These are phyloP conservation scores for Agrochola lota DNA, from an alignment of 2,888 invertebrate species.

Conservation along the genomic window DNA sequence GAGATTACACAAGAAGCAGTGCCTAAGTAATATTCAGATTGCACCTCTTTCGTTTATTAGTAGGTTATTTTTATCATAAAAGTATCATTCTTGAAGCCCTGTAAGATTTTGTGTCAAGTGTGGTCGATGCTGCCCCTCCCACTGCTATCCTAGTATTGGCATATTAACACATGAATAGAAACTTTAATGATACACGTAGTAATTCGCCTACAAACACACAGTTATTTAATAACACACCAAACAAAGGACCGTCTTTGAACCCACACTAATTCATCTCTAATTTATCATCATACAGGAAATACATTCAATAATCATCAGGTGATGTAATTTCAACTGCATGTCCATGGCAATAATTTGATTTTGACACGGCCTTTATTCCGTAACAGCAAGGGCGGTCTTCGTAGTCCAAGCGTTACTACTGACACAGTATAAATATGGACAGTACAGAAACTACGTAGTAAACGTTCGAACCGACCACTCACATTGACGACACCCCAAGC, in stretches of 20 bases:
- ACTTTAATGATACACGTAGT: not conserved
- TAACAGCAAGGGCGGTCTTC: too few relatives aligned
- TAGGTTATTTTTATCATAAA: not conserved
- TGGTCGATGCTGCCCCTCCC: not conserved
- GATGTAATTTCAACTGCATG: not conserved
- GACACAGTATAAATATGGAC: too few relatives aligned
- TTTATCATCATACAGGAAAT: conserved; percentile 3
- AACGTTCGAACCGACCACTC: too few relatives aligned
- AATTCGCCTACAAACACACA: conserved; percentile 19
- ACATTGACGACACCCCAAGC: too few relatives aligned
- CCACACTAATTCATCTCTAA: conserved; percentile 35
- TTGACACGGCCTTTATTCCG: too few relatives aligned
- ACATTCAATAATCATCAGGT: conserved; percentile 9
- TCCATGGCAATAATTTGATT: too few relatives aligned
- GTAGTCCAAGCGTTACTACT: too few relatives aligned
- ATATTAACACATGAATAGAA: conserved; percentile 13
- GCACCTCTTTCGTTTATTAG: not conserved
- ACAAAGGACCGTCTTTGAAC: conserved; percentile 31
- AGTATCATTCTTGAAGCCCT: not conserved
- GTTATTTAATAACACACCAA: conserved; percentile 8
- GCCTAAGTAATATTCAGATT: not conserved
- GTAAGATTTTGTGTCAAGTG: not conserved
- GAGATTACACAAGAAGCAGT: not conserved
- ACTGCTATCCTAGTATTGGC: not conserved
- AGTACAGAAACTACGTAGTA: too few relatives aligned